Evolutionary conservation across 1,140 invertebrate species (phyloP).

Genomic region (Rhagoletis zephyria): DNA sequence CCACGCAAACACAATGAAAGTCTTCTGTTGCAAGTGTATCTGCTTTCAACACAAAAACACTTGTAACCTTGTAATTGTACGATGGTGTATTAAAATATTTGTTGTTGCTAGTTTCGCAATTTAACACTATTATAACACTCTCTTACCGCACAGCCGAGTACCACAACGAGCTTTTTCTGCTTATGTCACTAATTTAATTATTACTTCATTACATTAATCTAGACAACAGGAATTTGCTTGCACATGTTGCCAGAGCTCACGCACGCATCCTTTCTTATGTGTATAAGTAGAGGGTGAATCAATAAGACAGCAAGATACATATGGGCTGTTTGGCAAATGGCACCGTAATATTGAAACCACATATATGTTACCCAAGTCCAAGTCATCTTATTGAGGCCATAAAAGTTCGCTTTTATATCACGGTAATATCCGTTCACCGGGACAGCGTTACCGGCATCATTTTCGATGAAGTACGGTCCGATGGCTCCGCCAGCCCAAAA

Average conservation of each 20-base stretch:
- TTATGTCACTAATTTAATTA: constrained; percentile 16
- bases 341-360: too few relatives aligned
- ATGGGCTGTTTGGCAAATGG: too few relatives aligned
- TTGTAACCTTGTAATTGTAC: neutral
- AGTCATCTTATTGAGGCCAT: too few relatives aligned
- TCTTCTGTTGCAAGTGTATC: neutral
- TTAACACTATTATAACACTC: neutral
- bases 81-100: neutral
- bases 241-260: neutral
- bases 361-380: too few relatives aligned
- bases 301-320: too few relatives aligned
- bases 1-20: neutral
- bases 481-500: too few relatives aligned
- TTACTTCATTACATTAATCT: neutral
- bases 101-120: neutral
- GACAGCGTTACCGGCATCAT: too few relatives aligned
- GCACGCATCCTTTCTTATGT: neutral
- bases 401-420: too few relatives aligned
- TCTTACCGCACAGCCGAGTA: too few relatives aligned
- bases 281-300: too few relatives aligned
- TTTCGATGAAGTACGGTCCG: too few relatives aligned
- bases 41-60: neutral
- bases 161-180: neutral
- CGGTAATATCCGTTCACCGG: too few relatives aligned
- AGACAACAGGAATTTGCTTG: neutral